Percentiles rank a stretch among this genome's conserved stretches.
Conservation (phyloP, 2,113 vertebrate species). For the Engraulis encrasicolus region DNA sequence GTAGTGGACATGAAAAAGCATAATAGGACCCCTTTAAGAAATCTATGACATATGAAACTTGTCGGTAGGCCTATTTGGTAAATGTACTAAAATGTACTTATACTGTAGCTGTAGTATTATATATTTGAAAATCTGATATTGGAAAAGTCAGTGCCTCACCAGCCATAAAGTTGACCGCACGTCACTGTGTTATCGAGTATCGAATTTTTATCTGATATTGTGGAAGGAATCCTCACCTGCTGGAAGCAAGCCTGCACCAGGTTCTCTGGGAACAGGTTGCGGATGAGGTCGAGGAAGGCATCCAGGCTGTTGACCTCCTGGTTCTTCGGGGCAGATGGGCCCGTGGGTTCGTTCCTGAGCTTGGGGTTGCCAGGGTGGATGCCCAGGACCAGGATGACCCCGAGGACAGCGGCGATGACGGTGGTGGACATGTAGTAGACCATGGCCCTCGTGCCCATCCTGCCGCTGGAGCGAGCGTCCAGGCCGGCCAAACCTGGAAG, state of each 20-base stretch:
- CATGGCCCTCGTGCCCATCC: conserved; percentile 84
- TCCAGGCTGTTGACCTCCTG: conserved; percentile 83
- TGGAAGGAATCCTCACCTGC: conserved; percentile 72
- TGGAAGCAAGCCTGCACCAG: conserved; percentile 84
- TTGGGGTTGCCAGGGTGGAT: conserved; percentile 85
- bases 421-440: conserved; percentile 86
- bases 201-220: no score
- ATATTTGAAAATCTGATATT: no score
- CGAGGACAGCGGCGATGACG: conserved; percentile 78
- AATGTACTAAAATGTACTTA: no score
- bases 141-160: no score
- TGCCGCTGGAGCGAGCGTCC: conserved; percentile 81
- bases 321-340: conserved; percentile 48
- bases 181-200: no score
- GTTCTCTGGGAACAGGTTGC: conserved; percentile 86
- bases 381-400: conserved; percentile 81
- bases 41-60: no score
- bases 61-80: no score
- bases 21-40: no score
- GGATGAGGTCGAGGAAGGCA: conserved; percentile 83
- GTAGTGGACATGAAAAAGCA: no score
- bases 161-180: no score
- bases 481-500: conserved; percentile 79
- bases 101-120: no score
- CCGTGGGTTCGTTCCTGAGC: conserved; percentile 55